Base-by-base conservation (phyloP, 2,888 invertebrate species). In the Formica aserva region DNA sequence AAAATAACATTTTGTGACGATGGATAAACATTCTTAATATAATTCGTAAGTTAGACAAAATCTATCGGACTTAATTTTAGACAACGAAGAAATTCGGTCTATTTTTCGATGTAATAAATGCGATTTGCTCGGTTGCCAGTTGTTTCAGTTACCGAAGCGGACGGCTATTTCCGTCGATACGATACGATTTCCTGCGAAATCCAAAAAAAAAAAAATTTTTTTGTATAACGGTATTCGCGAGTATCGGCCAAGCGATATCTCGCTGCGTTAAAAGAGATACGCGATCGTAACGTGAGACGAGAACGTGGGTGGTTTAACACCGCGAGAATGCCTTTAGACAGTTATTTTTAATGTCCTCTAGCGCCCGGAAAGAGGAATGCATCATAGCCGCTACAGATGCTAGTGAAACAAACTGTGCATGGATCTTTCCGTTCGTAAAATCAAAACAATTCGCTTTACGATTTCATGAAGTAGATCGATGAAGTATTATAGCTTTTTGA, bases 221-320 rank as follows among this genome's bases (percentile, higher is more conserved):
- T 74, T 83, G 65, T 81, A 55, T 60, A 82, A 75, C 74, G 52
- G 41, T 57, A 65, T 80, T 52, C 45, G 22, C 45, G 22, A 60
- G 26, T 71, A 80, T 80, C 78, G 60, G 52, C 26, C 55, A 26
- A 41, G 69, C 77, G 55, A 66, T 60, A 65, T 48, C 45, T 57
- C 18, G 69, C 69, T 52, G 82, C 81, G 78, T 85, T 90, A 87
- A 90, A 88, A 87, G 86, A 87, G 85, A 90, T 90, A 86, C 88
- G 86, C 88, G 87, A 90, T 90, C 89, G 90, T 87, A 90, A 90
- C 81, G 88, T 77, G 90, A 90, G 88, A 89, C 85, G 86, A n/a
- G 29, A 45, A 82, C 89, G 90, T 89, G 89, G 89, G 90, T 86
- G 90, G 86, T 82, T 83, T 66, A 80, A 65, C 80, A 80, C 8